Evolutionary conservation across 2,888 invertebrate species (phyloP).

Genomic region (Agonopterix heracliana): DNA sequence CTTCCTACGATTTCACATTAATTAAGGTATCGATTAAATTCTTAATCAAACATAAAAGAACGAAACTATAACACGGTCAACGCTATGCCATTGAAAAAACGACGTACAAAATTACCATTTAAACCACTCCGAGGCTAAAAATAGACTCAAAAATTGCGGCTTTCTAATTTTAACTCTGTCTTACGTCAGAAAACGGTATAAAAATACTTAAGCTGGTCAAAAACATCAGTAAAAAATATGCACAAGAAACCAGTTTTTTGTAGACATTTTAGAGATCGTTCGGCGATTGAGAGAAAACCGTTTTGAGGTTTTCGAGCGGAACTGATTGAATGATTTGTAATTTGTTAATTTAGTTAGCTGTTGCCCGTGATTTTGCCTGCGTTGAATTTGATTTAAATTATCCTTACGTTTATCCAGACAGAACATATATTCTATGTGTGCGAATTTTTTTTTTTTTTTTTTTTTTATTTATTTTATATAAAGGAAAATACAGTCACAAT

Average conservation of each 20-base stretch:
- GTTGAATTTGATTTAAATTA: too few relatives aligned
- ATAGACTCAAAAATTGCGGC: neutral
- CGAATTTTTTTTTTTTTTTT: too few relatives aligned
- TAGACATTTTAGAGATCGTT: neutral
- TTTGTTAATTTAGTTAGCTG: too few relatives aligned
- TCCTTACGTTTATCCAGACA: too few relatives aligned
- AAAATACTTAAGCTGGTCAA: neutral
- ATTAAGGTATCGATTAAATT: neutral
- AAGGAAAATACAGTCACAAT: too few relatives aligned
- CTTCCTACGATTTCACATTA: too few relatives aligned
- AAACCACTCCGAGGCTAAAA: neutral
- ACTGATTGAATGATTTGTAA: too few relatives aligned
- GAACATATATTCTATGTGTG: too few relatives aligned
- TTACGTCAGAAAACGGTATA: slow-evolving; percentile 1
- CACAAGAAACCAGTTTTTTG: neutral
- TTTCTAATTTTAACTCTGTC: neutral
- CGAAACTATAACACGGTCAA: neutral
- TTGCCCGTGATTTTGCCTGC: too few relatives aligned
- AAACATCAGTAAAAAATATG: neutral
- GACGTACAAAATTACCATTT: neutral
- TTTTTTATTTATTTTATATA: too few relatives aligned
- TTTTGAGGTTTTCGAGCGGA: too few relatives aligned
- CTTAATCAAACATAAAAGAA: neutral
- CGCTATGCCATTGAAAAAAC: neutral
- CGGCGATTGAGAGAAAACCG: neutral